Conservation (phyloP, 2,797 vertebrate species). For the Philypnodon macrostomus region DNA sequence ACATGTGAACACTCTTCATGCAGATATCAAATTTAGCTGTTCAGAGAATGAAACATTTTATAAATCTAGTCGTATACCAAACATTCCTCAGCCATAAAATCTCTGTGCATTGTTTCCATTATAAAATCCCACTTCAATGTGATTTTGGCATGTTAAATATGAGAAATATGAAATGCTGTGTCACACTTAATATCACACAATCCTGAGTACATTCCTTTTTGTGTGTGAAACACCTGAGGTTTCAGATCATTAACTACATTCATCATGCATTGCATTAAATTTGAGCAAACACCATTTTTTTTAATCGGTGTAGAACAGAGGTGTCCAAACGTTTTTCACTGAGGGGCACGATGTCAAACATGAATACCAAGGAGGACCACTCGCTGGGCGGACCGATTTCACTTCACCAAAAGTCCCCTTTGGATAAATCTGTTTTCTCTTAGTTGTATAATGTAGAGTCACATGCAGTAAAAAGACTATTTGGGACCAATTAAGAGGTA, state of each 20-base stretch:
- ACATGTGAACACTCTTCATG: constrained; percentile 28
- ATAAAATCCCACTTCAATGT: no score
- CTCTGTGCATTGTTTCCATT: no score
- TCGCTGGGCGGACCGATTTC: no score
- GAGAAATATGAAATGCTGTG: constrained; percentile 33
- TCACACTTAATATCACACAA: constrained; percentile 37
- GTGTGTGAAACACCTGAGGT: constrained; percentile 63
- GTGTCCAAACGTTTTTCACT: no score
- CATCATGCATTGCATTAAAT: constrained; percentile 69
- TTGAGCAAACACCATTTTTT: constrained; percentile 39
- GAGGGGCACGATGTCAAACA: no score
- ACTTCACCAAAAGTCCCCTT: no score
- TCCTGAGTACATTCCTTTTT: constrained; percentile 61
- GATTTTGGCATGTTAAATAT: constrained; percentile 17
- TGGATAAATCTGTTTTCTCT: no score
- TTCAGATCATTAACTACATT: constrained; percentile 40
- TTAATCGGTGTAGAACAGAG: constrained; percentile 11
- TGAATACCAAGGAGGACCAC: no score
- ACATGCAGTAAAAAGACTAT: no score
- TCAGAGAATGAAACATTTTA: constrained; percentile 4
- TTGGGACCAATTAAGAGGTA: no score
- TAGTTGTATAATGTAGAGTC: no score
- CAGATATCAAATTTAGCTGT: constrained; percentile 19
- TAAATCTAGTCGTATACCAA: constrained; percentile 15
- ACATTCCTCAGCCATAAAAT: no score